These are phyloP conservation scores for Spinus olivaceus DNA, from an alignment of 2,797 vertebrate genomes.

Conservation along the genomic window DNA sequence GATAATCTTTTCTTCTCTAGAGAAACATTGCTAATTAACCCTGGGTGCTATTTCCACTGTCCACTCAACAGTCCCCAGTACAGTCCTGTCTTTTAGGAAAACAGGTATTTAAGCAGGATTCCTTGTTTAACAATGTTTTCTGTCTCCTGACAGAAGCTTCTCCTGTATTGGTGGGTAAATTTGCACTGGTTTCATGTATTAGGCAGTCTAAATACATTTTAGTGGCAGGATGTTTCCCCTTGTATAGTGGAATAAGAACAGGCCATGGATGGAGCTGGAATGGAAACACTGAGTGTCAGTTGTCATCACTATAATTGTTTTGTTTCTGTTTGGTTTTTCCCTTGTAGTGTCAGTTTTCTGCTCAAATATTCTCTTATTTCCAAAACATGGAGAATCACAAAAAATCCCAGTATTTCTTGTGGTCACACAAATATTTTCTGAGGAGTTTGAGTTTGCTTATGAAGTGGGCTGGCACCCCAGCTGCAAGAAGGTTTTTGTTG, in stretches of 20 bases:
- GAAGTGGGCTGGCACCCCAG: neutral
- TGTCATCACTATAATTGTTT: neutral
- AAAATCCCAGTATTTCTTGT: neutral
- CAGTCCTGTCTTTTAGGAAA: neutral
- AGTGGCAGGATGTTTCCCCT: neutral
- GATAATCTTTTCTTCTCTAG: neutral
- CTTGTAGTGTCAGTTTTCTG: neutral
- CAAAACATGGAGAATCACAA: neutral
- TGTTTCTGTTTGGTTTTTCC: no score
- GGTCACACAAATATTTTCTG: neutral
- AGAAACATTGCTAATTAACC: neutral
- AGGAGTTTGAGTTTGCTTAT: neutral
- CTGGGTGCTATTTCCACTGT: neutral
- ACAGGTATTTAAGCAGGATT: neutral
- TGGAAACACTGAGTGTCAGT: neutral
- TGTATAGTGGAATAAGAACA: accelerated
- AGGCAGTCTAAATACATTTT: neutral
- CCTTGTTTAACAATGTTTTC: neutral
- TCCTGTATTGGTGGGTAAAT: neutral
- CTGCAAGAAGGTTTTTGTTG: neutral
- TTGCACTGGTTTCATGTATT: neutral
- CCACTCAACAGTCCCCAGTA: neutral
- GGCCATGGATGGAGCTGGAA: neutral
- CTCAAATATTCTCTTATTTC: neutral
- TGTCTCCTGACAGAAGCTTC: neutral